Evolutionary conservation across 2,888 invertebrate genomes (phyloP).

Genomic region (Nomada fabriciana): DNA sequence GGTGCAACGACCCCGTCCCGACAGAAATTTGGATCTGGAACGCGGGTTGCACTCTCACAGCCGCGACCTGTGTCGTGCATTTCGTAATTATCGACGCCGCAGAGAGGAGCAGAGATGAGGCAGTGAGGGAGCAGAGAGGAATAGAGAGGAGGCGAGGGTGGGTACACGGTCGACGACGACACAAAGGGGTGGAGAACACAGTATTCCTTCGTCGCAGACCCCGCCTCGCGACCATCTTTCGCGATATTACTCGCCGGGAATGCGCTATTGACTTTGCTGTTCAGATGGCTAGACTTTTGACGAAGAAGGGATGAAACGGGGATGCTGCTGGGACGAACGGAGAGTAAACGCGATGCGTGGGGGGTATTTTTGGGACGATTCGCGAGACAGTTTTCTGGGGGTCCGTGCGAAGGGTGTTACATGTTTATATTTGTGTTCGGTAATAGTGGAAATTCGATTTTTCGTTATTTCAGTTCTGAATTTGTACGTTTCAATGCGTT

Average conservation of each 20-base stretch:
- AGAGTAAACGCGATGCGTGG: too few species aligned
- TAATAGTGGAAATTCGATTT: too few species aligned
- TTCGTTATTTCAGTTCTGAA: too few species aligned
- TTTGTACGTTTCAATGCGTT: too few species aligned
- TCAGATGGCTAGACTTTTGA: constrained; percentile 7
- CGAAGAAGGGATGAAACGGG: neutral
- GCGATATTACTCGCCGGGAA: constrained; percentile 6
- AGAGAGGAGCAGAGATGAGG: neutral
- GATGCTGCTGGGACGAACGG: too few species aligned
- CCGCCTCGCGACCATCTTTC: constrained; percentile 23
- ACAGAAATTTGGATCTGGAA: constrained; percentile 67
- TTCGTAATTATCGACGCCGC: constrained; percentile 50
- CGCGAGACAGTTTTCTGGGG: too few species aligned
- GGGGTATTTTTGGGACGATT: too few species aligned
- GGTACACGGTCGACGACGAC: neutral
- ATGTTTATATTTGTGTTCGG: too few species aligned
- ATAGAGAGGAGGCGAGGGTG: too few species aligned
- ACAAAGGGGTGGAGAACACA: constrained; percentile 8
- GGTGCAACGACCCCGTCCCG: constrained; percentile 57
- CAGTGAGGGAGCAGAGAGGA: too few species aligned
- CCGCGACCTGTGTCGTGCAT: constrained; percentile 32
- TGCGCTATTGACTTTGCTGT: constrained; percentile 28
- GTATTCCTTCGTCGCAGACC: constrained; percentile 7
- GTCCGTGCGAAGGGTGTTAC: too few species aligned
- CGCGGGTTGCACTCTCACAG: constrained; percentile 7